A percentile compares a stretch with the other conserved stretches of the same genome.
phyloP scores from a whole-genome alignment of 2,888 invertebrate genomes.

The Tipula vernalis region DNA sequence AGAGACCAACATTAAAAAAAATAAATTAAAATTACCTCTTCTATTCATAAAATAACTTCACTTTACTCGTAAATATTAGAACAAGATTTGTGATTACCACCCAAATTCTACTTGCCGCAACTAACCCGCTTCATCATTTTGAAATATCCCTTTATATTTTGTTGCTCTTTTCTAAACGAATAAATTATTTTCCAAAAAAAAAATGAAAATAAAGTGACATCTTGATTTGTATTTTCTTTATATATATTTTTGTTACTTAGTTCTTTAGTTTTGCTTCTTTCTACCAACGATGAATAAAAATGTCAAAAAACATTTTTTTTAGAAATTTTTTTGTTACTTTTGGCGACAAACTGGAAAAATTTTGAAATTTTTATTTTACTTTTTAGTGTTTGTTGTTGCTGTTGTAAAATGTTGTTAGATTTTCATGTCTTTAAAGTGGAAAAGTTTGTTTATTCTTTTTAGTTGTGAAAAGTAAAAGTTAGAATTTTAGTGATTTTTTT shows the following conservation, averaged over 20 bases:
- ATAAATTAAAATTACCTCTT: background rate
- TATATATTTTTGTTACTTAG: background rate
- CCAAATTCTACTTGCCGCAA: background rate
- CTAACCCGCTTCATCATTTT: background rate
- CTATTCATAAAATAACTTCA: background rate
- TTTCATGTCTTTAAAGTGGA: background rate
- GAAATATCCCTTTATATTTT: background rate
- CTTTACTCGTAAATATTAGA: background rate
- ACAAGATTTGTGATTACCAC: background rate
- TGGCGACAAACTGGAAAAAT: background rate
- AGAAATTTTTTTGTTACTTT: background rate
- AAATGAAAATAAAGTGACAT: constrained; percentile 1
- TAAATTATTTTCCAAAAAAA: background rate
- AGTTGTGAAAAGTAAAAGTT: background rate
- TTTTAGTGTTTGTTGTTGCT: background rate
- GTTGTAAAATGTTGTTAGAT: background rate
- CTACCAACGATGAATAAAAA: background rate
- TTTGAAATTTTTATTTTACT: background rate
- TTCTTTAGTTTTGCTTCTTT: background rate
- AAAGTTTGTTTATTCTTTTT: background rate
- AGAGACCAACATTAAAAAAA: background rate
- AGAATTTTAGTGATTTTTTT: background rate
- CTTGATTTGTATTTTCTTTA: background rate
- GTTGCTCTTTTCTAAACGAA: background rate
- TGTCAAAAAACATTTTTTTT: background rate